phyloP scores from a whole-genome alignment of 1,140 invertebrate genomes.

The Charaxes varanes region DNA sequence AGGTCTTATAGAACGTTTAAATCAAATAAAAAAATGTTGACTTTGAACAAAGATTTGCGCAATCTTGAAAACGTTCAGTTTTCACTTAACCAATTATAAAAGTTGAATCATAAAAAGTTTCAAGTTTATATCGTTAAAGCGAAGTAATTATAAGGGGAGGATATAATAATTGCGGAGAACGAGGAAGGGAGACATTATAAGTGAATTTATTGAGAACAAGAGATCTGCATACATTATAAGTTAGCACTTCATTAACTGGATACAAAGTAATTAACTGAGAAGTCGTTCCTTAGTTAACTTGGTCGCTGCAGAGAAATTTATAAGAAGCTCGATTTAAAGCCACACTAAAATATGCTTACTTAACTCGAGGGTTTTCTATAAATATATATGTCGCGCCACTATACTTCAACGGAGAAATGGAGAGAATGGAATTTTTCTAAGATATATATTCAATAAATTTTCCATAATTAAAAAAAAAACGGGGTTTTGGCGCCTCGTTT shows the following conservation, averaged over 20 bases:
- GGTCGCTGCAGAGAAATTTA: slow-evolving; percentile 28
- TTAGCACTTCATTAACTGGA: slow-evolving; percentile 47
- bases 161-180: slow-evolving; percentile 3
- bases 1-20: too few relatives aligned
- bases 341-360: too few relatives aligned
- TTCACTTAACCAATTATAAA: not conserved
- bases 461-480: too few relatives aligned
- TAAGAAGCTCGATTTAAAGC: slow-evolving; percentile 32
- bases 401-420: too few relatives aligned
- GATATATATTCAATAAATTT: too few relatives aligned
- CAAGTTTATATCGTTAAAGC: not conserved
- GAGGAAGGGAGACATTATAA: slow-evolving; percentile 19
- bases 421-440: too few relatives aligned
- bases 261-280: slow-evolving; percentile 55
- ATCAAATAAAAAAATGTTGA: too few relatives aligned
- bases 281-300: slow-evolving; percentile 42
- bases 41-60: too few relatives aligned
- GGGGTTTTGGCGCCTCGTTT: too few relatives aligned
- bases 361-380: too few relatives aligned
- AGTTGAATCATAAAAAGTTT: not conserved
- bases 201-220: slow-evolving; percentile 30
- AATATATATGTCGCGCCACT: too few relatives aligned
- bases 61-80: too few relatives aligned
- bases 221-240: slow-evolving; percentile 40
- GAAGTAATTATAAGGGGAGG: slow-evolving; percentile 1